These are phyloP conservation scores for Ctenosaura bakeri DNA, from an alignment of 2,797 vertebrate species.

Conservation along the genomic window DNA sequence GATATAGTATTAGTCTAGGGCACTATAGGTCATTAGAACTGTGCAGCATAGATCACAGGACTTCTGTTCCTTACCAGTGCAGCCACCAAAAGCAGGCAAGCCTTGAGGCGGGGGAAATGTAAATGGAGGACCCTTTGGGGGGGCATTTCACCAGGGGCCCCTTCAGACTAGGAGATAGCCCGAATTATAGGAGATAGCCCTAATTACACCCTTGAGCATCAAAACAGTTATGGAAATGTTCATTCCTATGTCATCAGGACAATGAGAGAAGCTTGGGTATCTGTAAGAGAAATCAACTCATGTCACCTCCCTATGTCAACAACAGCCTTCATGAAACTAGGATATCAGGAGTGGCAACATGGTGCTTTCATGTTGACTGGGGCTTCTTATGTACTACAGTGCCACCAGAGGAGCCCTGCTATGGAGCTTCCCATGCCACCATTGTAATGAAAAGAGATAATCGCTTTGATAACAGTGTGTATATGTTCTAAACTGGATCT, in stretches of 20 bases:
- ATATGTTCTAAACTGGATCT: not conserved
- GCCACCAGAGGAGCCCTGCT: not conserved
- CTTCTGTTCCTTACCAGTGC: not conserved
- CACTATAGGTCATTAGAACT: not conserved
- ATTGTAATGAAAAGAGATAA: not conserved
- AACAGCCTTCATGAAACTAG: not conserved
- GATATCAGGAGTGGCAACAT: not conserved
- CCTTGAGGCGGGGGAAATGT: too few species aligned
- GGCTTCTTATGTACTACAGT: not conserved
- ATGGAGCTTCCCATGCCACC: not conserved
- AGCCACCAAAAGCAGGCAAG: too few species aligned
- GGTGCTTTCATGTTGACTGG: not conserved
- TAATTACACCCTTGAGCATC: not conserved
- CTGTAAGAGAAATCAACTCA: not conserved
- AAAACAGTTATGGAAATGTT: not conserved
- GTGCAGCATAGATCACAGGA: not conserved
- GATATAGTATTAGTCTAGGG: not conserved
- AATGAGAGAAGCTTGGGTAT: not conserved
- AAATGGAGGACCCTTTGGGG: too few species aligned
- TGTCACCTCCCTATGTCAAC: not conserved
- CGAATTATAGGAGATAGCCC: not conserved
- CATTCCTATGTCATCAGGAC: too few species aligned
- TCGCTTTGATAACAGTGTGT: fast-evolving
- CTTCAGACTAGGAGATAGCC: not conserved
- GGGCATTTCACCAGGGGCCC: not conserved